A percentile compares a stretch with the other conserved stretches of the same genome.
Evolutionary conservation across 2,888 invertebrate genomes (phyloP).

Genomic region (Eristalis pertinax): DNA sequence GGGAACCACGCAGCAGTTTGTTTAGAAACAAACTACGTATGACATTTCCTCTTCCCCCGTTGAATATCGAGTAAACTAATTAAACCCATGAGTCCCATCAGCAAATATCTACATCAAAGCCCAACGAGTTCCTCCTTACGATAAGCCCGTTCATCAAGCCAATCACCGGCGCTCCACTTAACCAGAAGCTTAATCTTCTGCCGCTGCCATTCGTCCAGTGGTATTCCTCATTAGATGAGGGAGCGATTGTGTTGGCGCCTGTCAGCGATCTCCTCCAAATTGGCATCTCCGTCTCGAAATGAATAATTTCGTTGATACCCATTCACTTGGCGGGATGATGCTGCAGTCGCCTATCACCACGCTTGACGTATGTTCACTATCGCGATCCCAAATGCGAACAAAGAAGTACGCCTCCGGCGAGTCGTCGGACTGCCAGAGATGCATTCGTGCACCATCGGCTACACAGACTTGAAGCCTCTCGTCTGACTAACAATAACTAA

Average conservation of each 20-base stretch:
- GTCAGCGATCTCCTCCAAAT: slow-evolving; percentile 63
- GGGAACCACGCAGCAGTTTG: not conserved
- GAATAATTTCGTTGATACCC: slow-evolving; percentile 60
- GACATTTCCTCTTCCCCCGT: slow-evolving; percentile 63
- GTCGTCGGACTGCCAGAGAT: slow-evolving; percentile 21
- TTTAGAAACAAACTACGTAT: slow-evolving; percentile 13
- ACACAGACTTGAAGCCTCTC: slow-evolving; percentile 68
- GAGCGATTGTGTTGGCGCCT: slow-evolving; percentile 53
- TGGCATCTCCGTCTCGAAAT: slow-evolving; percentile 55
- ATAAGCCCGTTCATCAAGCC: slow-evolving; percentile 58
- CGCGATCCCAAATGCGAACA: slow-evolving; percentile 44
- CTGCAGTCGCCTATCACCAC: slow-evolving; percentile 3
- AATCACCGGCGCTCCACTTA: slow-evolving; percentile 59
- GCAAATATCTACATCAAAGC: slow-evolving; percentile 49
- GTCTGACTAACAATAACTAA: no score
- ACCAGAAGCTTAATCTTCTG: slow-evolving; percentile 69
- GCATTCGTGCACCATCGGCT: slow-evolving; percentile 26
- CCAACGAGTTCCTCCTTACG: slow-evolving; percentile 57
- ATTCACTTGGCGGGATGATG: slow-evolving; percentile 17
- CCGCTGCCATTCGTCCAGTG: slow-evolving; percentile 60
- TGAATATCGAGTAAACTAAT: no score
- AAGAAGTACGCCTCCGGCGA: slow-evolving; percentile 51
- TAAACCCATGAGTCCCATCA: slow-evolving; percentile 17
- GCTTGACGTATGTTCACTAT: slow-evolving; percentile 61
- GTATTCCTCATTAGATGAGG: slow-evolving; percentile 71